Conservation (phyloP, 2,888 invertebrate species). For the Neoaliturus tenellus region DNA sequence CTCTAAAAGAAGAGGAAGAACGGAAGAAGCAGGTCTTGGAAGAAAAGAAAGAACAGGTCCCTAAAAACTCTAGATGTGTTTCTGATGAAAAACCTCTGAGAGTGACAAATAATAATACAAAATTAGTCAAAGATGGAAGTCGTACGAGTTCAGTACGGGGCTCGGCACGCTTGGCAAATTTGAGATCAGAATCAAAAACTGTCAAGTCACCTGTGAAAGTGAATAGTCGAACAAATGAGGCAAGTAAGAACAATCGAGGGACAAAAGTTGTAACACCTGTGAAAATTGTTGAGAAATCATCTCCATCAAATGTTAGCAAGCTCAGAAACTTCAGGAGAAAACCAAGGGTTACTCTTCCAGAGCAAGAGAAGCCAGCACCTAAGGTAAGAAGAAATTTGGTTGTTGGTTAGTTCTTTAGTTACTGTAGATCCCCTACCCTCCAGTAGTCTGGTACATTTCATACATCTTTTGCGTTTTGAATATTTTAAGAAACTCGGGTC, state of each 20-base stretch:
- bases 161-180: slow-evolving; percentile 25
- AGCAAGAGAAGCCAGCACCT: slow-evolving; percentile 23
- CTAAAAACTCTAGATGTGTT: neutral
- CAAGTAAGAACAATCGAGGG: neutral
- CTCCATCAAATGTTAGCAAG: slow-evolving; percentile 16
- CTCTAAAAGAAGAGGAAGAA: slow-evolving; percentile 49
- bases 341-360: neutral
- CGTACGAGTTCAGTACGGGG: neutral
- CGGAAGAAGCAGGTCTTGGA: slow-evolving; percentile 19
- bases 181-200: slow-evolving; percentile 33
- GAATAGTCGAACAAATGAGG: slow-evolving; percentile 36
- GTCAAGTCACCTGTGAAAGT: slow-evolving; percentile 27
- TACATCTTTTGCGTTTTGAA: no score
- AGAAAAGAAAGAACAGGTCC: slow-evolving; percentile 40
- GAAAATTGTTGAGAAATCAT: slow-evolving; percentile 44
- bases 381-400: slow-evolving; percentile 34
- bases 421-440: no score
- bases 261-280: slow-evolving; percentile 9
- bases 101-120: neutral
- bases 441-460: no score
- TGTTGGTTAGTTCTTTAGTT: neutral
- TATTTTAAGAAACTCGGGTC: no score
- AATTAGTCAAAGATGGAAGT: slow-evolving; percentile 40
- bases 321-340: slow-evolving; percentile 48
- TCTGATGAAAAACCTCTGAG: slow-evolving; percentile 22